A percentile compares a stretch with the other conserved stretches of the same genome.
Evolutionary conservation across 1,140 invertebrate species (phyloP).

Genomic region (Halictus rubicundus): DNA sequence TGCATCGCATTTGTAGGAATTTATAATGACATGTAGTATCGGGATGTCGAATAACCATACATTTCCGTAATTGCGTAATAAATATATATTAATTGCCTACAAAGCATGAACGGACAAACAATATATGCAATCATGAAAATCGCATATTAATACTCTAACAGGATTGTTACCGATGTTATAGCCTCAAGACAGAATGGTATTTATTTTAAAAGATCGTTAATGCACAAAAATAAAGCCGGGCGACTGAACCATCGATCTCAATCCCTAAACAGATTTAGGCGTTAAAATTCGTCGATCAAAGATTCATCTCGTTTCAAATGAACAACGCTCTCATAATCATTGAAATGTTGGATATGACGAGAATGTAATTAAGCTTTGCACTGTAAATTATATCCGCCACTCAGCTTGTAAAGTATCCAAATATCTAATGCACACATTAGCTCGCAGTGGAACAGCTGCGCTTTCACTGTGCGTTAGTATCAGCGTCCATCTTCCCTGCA

Average conservation of each 20-base stretch:
- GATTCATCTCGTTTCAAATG: too few relatives aligned
- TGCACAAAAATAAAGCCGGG: too few relatives aligned
- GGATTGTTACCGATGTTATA: not conserved
- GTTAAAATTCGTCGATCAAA: too few relatives aligned
- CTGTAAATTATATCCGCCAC: not conserved
- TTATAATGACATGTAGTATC: not conserved
- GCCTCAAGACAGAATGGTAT: too few relatives aligned
- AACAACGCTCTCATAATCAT: too few relatives aligned
- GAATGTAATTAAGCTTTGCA: not conserved
- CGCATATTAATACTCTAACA: not conserved
- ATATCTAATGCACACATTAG: not conserved
- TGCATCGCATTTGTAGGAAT: not conserved
- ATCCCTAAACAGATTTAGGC: too few relatives aligned
- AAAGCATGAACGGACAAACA: not conserved
- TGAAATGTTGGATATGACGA: not conserved
- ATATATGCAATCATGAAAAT: not conserved
- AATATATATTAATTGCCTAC: not conserved
- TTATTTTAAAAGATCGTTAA: too few relatives aligned
- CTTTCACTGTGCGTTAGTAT: constrained; percentile 24
- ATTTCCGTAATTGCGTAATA: not conserved
- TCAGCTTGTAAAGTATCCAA: constrained; percentile 14
- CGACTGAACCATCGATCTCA: too few relatives aligned
- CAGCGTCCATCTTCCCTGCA: constrained; percentile 31
- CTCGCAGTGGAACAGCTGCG: constrained; percentile 11
- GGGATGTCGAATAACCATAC: not conserved